Conservation (phyloP, 2,113 vertebrate species). For the Psephotus haematonotus region DNA sequence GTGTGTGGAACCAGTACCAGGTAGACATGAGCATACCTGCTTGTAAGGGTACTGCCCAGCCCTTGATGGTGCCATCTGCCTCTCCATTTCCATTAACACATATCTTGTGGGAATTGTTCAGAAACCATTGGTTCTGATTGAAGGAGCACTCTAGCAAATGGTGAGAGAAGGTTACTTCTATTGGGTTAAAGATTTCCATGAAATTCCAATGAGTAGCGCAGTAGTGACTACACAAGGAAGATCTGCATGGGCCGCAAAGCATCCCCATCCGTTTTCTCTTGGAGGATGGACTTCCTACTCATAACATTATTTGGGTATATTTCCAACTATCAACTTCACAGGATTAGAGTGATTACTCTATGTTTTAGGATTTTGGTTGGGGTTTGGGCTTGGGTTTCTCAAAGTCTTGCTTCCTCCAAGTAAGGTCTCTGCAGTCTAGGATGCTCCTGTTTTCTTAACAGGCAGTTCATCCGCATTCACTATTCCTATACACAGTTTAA, state of each 20-base stretch:
- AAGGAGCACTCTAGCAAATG: neutral
- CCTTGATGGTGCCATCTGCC: neutral
- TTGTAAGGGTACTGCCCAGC: neutral
- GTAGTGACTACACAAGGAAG: neutral
- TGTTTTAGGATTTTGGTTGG: neutral
- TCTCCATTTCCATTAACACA: neutral
- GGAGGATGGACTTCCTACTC: neutral
- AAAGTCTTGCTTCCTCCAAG: neutral
- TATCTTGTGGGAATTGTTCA: neutral
- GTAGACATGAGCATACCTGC: neutral
- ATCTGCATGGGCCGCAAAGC: accelerated
- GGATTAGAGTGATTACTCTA: neutral
- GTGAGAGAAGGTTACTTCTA: neutral
- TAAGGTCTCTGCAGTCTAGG: neutral
- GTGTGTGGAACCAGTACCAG: neutral
- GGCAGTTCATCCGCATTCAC: neutral
- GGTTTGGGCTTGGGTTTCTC: neutral
- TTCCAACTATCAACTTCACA: neutral
- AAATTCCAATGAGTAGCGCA: neutral
- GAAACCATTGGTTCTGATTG: neutral
- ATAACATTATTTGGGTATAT: neutral
- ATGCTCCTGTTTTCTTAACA: neutral
- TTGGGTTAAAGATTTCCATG: neutral
- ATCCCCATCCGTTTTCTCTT: neutral
- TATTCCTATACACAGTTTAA: neutral